These are phyloP conservation scores for Myotis vivesi DNA, from an alignment of 2,797 vertebrate species.

Conservation along the genomic window DNA sequence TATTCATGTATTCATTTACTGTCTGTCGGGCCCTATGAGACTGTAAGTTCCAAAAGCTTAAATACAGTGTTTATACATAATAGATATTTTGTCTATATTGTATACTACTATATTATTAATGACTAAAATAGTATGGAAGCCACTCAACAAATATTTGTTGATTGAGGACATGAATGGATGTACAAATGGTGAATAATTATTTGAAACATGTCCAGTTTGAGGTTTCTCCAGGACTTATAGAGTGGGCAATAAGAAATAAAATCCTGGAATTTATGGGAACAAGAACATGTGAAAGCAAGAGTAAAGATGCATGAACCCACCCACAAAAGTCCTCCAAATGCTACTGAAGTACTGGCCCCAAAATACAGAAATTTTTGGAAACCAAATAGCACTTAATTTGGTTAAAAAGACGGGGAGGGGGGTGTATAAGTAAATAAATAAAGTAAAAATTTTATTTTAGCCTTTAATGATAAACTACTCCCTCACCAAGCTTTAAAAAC, in stretches of 20 bases:
- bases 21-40: neutral
- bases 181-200: neutral
- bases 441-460: conserved; percentile 10
- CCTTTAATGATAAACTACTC: neutral
- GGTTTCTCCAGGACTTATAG: neutral
- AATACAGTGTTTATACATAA: neutral
- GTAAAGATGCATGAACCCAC: neutral
- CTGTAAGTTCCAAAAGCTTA: neutral
- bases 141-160: neutral
- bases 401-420: neutral
- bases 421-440: neutral
- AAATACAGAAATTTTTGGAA: neutral
- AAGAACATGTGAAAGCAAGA: neutral
- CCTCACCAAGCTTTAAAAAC: neutral
- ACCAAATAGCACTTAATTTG: neutral
- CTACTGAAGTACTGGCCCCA: neutral
- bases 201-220: neutral
- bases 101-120: neutral
- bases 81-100: neutral
- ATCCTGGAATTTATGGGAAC: neutral
- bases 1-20: neutral
- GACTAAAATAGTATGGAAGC: neutral
- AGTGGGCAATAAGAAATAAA: conserved; percentile 11
- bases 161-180: neutral
- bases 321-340: neutral